Evolutionary conservation across 2,797 vertebrate species (phyloP).

Genomic region (Lutjanus argentimaculatus): DNA sequence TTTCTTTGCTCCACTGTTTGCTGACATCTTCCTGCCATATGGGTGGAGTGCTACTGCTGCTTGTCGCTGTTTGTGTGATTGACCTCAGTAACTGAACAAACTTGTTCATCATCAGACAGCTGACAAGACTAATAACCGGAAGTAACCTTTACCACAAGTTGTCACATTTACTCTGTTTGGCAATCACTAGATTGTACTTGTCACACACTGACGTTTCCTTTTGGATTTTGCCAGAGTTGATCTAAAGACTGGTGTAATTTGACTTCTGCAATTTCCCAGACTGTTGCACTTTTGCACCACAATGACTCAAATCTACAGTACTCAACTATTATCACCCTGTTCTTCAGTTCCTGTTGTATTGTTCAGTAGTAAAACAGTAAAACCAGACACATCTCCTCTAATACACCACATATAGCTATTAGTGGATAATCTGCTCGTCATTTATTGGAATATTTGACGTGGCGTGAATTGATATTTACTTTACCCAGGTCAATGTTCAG

Average conservation of each 20-base stretch:
- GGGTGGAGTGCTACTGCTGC: conserved; percentile 5
- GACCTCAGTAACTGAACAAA: conserved; percentile 20
- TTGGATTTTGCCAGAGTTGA: conserved; percentile 8
- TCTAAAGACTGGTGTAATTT: neutral
- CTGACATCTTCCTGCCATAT: neutral
- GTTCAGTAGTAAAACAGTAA: neutral
- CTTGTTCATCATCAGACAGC: conserved; percentile 13
- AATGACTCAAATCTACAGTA: neutral
- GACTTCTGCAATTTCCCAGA: neutral
- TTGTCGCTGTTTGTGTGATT: neutral
- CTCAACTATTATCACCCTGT: neutral
- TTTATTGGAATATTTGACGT: conserved; percentile 32
- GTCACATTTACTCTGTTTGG: neutral
- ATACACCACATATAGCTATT: neutral
- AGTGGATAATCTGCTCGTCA: neutral
- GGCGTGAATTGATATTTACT: conserved; percentile 16
- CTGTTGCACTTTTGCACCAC: neutral
- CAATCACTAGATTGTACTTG: neutral
- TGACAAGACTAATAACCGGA: neutral
- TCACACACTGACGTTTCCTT: conserved; percentile 5
- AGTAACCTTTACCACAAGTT: conserved; percentile 21
- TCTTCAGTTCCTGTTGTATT: too few species aligned
- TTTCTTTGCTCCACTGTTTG: neutral
- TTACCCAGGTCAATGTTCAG: conserved; percentile 12
- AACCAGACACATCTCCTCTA: neutral